These are phyloP conservation scores for Romanogobio albipinnatus DNA, from an alignment of 2,113 vertebrate species.

Conservation along the genomic window DNA sequence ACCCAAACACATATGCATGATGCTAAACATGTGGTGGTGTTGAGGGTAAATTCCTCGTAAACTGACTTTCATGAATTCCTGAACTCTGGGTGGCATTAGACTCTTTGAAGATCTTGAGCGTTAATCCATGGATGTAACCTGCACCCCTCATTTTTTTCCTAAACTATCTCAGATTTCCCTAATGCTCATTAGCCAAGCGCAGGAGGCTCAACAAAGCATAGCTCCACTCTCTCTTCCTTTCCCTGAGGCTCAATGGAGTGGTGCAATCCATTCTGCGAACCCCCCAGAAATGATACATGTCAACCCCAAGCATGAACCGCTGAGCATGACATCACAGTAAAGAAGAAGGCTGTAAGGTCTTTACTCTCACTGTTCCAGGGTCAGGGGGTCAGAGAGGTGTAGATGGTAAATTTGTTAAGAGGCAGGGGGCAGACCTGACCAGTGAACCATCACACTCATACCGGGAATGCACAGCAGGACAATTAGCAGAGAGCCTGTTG, in stretches of 20 bases:
- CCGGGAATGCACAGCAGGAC: conserved; percentile 50
- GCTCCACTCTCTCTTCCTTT: conserved; percentile 3
- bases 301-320: conserved; percentile 12
- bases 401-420: conserved; percentile 50
- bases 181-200: conserved; percentile 45
- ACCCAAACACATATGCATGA: background rate
- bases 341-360: conserved; percentile 36
- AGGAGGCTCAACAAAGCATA: conserved; percentile 44
- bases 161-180: conserved; percentile 41
- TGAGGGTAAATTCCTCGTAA: conserved; percentile 6
- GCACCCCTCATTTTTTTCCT: conserved; percentile 38
- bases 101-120: conserved; percentile 44
- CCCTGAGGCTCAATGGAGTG: conserved; percentile 7
- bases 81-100: conserved; percentile 40
- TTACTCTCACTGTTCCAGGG: conserved; percentile 32
- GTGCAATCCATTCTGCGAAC: background rate
- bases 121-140: conserved; percentile 47
- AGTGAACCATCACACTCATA: conserved; percentile 46
- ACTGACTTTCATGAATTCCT: conserved; percentile 46
- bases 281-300: conserved; percentile 34
- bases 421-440: conserved; percentile 40
- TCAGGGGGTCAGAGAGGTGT: conserved; percentile 48
- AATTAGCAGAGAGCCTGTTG: conserved; percentile 47
- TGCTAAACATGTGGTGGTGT: no score
- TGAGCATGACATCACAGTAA: conserved; percentile 8